phyloP scores from a whole-genome alignment of 1,140 invertebrate species.

The Caerostris darwini region DNA sequence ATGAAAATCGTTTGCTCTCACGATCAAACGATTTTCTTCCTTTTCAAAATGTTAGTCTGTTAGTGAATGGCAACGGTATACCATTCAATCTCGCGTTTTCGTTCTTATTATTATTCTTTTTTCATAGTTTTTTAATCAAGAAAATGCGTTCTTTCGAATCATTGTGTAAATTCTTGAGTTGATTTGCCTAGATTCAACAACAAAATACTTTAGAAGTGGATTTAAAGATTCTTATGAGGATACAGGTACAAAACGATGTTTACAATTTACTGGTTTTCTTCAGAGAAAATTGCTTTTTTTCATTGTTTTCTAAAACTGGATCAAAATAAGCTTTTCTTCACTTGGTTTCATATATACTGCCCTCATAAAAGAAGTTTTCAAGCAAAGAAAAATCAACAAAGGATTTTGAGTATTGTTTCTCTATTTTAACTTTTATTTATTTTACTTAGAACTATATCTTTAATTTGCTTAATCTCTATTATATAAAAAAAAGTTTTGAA shows the following conservation, averaged over 20 bases:
- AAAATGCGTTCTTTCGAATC: neutral
- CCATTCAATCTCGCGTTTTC: neutral
- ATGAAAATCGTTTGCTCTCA: neutral
- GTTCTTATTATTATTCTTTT: neutral
- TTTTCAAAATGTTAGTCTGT: neutral
- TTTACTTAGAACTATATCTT: no score
- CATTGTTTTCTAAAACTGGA: neutral
- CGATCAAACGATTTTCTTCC: neutral
- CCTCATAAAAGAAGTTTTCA: no score
- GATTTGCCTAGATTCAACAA: neutral
- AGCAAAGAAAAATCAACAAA: no score
- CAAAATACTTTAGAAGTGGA: neutral
- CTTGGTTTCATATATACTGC: no score
- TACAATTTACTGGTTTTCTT: neutral
- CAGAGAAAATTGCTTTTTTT: neutral
- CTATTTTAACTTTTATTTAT: no score
- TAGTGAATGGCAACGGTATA: slow-evolving; percentile 1
- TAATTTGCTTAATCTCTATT: no score
- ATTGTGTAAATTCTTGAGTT: neutral
- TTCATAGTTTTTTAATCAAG: neutral
- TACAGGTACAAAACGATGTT: neutral
- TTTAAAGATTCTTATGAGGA: neutral
- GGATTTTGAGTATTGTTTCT: no score
- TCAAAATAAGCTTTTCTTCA: neutral
- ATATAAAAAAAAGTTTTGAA: no score